phyloP scores from a whole-genome alignment of 2,113 vertebrate species.

The Emydocephalus ijimae region DNA sequence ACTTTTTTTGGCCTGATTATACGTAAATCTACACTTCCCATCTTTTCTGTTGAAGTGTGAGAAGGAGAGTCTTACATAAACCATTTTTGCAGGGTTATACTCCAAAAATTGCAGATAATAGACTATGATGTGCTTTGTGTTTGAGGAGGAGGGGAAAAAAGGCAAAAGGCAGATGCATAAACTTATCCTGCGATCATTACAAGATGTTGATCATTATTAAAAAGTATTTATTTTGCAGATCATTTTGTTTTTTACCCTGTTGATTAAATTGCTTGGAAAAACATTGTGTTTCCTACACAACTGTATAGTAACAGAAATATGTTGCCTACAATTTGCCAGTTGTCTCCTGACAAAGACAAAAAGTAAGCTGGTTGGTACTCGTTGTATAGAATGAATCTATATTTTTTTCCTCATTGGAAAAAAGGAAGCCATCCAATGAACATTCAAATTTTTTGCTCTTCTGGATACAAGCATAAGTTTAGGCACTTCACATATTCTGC shows the following conservation, averaged over 20 bases:
- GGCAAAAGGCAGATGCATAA: constrained; percentile 37
- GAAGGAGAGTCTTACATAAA: not conserved
- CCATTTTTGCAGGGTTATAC: not conserved
- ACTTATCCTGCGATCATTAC: constrained; percentile 57
- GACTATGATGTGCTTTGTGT: not conserved
- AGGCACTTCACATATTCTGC: constrained; percentile 46
- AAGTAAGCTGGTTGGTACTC: constrained; percentile 55
- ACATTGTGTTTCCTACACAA: constrained; percentile 61
- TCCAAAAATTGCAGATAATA: not conserved
- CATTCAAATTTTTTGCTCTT: constrained; percentile 54
- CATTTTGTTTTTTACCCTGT: constrained; percentile 55
- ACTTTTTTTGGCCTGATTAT: not conserved
- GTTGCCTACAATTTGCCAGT: constrained; percentile 66
- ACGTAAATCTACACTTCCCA: not conserved
- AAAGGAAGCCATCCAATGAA: constrained; percentile 54
- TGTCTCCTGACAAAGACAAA: constrained; percentile 64
- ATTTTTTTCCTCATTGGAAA: constrained; percentile 51
- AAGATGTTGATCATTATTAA: constrained; percentile 53
- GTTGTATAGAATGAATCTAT: constrained; percentile 55
- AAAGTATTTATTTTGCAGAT: constrained; percentile 53
- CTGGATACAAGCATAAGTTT: constrained; percentile 18
- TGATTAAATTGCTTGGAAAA: constrained; percentile 60
- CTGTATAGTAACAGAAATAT: constrained; percentile 62
- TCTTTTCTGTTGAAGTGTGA: not conserved
- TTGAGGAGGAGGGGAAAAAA: constrained; percentile 6